These are phyloP conservation scores for Epicampocera succincta DNA, from an alignment of 2,888 invertebrate species.

Conservation along the genomic window DNA sequence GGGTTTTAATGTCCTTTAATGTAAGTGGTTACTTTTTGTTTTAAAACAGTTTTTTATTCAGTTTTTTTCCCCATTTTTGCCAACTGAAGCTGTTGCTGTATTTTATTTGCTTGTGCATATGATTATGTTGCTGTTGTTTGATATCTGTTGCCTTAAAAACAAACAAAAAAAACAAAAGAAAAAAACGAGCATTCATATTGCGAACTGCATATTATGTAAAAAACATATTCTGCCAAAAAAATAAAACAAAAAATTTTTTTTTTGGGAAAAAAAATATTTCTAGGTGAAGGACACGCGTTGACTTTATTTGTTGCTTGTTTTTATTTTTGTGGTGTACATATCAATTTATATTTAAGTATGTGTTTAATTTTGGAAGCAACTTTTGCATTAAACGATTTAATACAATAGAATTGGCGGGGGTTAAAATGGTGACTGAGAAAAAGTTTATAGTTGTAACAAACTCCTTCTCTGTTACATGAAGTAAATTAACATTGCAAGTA, in stretches of 20 bases:
- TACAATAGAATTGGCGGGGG: too few species aligned
- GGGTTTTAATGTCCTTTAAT: slow-evolving; percentile 53
- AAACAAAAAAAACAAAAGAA: too few species aligned
- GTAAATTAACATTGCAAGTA: too few species aligned
- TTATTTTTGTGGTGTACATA: slow-evolving; percentile 30
- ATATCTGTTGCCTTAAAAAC: slow-evolving; percentile 51
- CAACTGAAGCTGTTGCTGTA: slow-evolving; percentile 54
- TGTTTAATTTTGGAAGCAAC: too few species aligned
- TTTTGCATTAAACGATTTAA: too few species aligned
- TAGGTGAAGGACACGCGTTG: slow-evolving; percentile 78
- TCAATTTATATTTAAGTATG: too few species aligned
- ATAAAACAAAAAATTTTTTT: slow-evolving; percentile 4
- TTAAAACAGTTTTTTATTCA: slow-evolving; percentile 15
- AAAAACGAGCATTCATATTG: slow-evolving; percentile 70
- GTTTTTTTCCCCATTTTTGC: slow-evolving; percentile 52
- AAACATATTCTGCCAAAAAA: slow-evolving; percentile 66
- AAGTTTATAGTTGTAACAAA: too few species aligned
- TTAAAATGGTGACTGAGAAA: too few species aligned
- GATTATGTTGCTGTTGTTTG: slow-evolving; percentile 47
- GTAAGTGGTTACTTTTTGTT: slow-evolving; percentile 53
- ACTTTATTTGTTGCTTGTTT: slow-evolving; percentile 1
- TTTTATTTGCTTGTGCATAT: slow-evolving; percentile 64
- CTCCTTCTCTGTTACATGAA: too few species aligned
- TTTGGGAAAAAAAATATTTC: slow-evolving; percentile 74
- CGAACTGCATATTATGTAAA: slow-evolving; percentile 79